Base-by-base conservation (phyloP, 2,113 vertebrate species). In the Psittacula cyanocephala region DNA sequence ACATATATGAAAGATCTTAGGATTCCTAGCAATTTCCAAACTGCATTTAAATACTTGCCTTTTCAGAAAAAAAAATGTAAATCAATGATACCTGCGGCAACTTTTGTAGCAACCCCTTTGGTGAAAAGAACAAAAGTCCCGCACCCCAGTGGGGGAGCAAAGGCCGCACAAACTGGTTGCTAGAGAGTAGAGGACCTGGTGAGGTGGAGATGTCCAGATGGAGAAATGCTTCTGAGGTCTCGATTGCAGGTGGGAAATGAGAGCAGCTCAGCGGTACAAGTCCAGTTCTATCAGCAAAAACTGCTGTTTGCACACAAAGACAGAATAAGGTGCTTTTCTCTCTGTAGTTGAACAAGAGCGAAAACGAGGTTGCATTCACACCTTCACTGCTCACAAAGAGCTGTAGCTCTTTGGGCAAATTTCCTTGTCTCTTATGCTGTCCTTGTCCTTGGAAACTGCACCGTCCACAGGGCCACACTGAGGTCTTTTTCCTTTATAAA, bases 231-330 rank as follows among this genome's bases (percentile, higher is more conserved):
- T 46, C 77, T 25, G 28, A 41, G n/a, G 37, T 71, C 24, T 46
- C 2, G 1, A 6, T 16, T 44, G 47, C 35, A 5, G 2, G 4
- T 13, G 14, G 23, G 17, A 62, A 27, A 43, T 2, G 43, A 29
- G 20, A 59, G 62, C 31, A 27, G 33, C 75, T 63, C 62, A 5
- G 27, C 33, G 41, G 17, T 20, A 13, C 62, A 39, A 17, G 47
- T n/a, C 72, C 46, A 67, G n/a, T 35, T 29, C 33, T 23, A 14
- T 35, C 4, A 9, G 39, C 14, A 19, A 31, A 29, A 27, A 39
- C 13, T 2, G 1, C 39, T 17, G 29, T 9, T 43, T 60, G 39
- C 53, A n/a, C 1, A 23, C 8, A 44, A 33, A 46, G 13, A 11
- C 4, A 6, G 1, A 10, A 15, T 3, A 29, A 23, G 33, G 2